A percentile compares a stretch with the other conserved stretches of the same genome.
phyloP scores from a whole-genome alignment of 2,113 vertebrate genomes.

The Nettapus auritus region DNA sequence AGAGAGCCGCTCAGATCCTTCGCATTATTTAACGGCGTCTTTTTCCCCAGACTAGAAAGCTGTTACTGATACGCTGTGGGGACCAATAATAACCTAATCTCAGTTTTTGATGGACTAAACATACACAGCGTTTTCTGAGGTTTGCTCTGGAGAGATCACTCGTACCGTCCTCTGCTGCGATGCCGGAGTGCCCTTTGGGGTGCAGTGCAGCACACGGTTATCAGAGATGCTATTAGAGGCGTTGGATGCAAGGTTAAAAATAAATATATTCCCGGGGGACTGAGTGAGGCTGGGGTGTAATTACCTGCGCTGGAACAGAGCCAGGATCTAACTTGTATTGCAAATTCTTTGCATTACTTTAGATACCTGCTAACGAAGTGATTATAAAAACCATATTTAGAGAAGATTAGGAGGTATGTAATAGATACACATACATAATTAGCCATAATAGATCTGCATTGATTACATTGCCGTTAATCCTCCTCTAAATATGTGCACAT shows the following conservation, averaged over 20 bases:
- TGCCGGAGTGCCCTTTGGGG: background rate
- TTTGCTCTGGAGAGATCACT: background rate
- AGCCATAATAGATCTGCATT: constrained; percentile 64
- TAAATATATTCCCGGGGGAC: constrained; percentile 20
- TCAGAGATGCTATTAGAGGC: background rate
- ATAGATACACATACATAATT: constrained; percentile 67
- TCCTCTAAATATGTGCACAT: constrained; percentile 64
- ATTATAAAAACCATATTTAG: constrained; percentile 72
- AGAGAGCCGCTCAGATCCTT: background rate
- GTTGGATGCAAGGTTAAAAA: constrained; percentile 46
- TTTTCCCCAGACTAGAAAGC: background rate
- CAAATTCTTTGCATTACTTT: constrained; percentile 65
- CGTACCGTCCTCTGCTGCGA: background rate
- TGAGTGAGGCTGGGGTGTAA: constrained; percentile 25
- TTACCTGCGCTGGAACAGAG: constrained; percentile 61
- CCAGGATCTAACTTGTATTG: constrained; percentile 45
- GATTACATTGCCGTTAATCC: constrained; percentile 65
- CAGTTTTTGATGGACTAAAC: constrained; percentile 14
- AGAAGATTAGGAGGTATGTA: constrained; percentile 64
- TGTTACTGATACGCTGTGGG: constrained; percentile 2
- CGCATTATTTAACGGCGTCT: background rate
- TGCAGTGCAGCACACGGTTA: background rate
- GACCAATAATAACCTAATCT: constrained; percentile 34
- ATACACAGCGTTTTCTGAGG: background rate
- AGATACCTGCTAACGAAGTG: constrained; percentile 70